These are phyloP conservation scores for Ceuthmochares aereus DNA, from an alignment of 2,113 vertebrate species.

Conservation along the genomic window DNA sequence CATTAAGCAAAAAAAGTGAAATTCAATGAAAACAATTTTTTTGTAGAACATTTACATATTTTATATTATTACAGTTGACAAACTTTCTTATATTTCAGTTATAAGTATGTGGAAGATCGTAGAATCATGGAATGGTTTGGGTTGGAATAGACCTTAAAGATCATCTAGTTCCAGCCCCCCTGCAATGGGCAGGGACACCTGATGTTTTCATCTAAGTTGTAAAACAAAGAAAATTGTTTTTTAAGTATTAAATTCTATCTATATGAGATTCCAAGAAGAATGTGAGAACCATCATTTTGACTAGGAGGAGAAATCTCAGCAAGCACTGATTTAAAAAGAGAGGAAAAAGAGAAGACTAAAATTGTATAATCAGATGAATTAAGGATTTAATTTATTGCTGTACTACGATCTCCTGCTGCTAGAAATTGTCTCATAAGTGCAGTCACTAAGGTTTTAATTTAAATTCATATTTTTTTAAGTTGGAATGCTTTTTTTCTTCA, in stretches of 20 bases:
- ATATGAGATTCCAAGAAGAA: slow-evolving; percentile 51
- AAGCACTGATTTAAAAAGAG: slow-evolving; percentile 69
- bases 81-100: slow-evolving; percentile 50
- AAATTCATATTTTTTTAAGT: slow-evolving; percentile 47
- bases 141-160: no score
- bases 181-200: no score
- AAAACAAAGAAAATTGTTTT: slow-evolving; percentile 47
- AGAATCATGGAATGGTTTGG: no score
- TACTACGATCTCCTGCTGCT: slow-evolving; percentile 58
- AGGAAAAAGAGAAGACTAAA: slow-evolving; percentile 42
- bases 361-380: slow-evolving; percentile 74
- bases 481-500: neutral
- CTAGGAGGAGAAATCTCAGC: slow-evolving; percentile 28
- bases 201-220: neutral
- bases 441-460: slow-evolving; percentile 20
- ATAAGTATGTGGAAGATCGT: slow-evolving; percentile 10
- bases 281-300: slow-evolving; percentile 41
- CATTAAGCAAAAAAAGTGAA: neutral
- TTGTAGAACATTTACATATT: slow-evolving; percentile 48
- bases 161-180: no score
- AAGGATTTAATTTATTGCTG: slow-evolving; percentile 76
- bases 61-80: slow-evolving; percentile 52
- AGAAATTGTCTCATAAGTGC: slow-evolving; percentile 50
- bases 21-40: neutral
- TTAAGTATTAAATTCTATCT: slow-evolving; percentile 24